phyloP scores from a whole-genome alignment of 1,140 invertebrate genomes.

The Papilio aristodemus region DNA sequence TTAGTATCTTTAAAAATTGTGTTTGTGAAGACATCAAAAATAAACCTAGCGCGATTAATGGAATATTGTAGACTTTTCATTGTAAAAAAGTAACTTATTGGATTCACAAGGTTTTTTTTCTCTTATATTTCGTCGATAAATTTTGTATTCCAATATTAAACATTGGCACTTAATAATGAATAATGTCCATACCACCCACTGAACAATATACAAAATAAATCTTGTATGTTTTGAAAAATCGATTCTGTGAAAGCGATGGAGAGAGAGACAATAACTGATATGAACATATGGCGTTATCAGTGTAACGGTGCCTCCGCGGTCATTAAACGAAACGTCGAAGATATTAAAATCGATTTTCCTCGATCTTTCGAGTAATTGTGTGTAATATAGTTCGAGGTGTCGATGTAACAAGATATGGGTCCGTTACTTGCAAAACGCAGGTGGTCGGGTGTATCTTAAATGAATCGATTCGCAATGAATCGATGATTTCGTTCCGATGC shows the following conservation, averaged over 20 bases:
- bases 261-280: slow-evolving; percentile 13
- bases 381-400: slow-evolving; percentile 56
- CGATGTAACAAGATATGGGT: slow-evolving; percentile 59
- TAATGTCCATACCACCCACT: slow-evolving; percentile 5
- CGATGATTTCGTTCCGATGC: slow-evolving; percentile 48
- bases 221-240: slow-evolving; percentile 14
- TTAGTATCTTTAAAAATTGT: no score
- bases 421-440: slow-evolving; percentile 66
- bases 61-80: no score
- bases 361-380: slow-evolving; percentile 59
- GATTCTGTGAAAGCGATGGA: slow-evolving; percentile 6
- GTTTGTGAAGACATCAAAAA: no score
- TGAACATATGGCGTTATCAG: slow-evolving; percentile 26
- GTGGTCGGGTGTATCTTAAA: slow-evolving; percentile 54
- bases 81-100: no score
- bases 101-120: background rate
- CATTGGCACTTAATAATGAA: background rate
- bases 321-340: slow-evolving; percentile 44
- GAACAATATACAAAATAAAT: slow-evolving; percentile 5
- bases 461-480: slow-evolving; percentile 60
- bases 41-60: no score
- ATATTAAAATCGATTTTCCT: slow-evolving; percentile 52
- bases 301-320: slow-evolving; percentile 39
- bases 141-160: background rate
- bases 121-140: background rate